Base-by-base conservation (phyloP, 2,113 vertebrate species). In the Paratilapia polleni region DNA sequence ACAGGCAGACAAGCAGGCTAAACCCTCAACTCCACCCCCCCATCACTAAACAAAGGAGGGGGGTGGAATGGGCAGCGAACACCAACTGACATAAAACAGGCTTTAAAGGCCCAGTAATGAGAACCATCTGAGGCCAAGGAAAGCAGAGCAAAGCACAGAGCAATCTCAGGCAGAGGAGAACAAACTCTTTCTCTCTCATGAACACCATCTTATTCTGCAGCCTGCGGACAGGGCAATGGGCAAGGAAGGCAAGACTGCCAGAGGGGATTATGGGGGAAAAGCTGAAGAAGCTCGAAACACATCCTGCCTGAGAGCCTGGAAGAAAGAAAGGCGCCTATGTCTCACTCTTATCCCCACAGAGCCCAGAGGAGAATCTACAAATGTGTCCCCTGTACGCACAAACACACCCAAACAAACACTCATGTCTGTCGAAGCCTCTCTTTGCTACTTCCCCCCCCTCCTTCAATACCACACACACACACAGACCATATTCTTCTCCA, bases 101-200 rank as follows among this genome's bases (percentile, higher is more conserved):
- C 94, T 95, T 95, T 94, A 95, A 95, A 95, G 93, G 91, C 87
- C 68, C 83, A 58, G 93, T 96, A 96, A 96, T 95, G 94, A 96
- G 94, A 96, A 96, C 95, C 96, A 96, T 95, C 95, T 96, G 96
- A 94, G 94, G 56, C 81, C 28, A 86, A 84, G 81, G 77, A 85
- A 87, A 88, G 82, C 87, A 87, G 81, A 88, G 90, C 89, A 81
- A 85, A 91, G 90, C 87, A 84, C 76, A 79, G 84, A 88, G 84
- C 83, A 61, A 74, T 77, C 76, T 52, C 47, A 68, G 47, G 82
- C 75, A 60, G 14, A 0, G 59, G 61, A 82, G 66, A 93, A 87
- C 84, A 79, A 61, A 75, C 87, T 77, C 19, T 59, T 24, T 22
- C 63, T 80, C 85, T 79, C 83, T 64, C 38, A 6, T 52, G 59